Evolutionary conservation across 2,113 vertebrate species (phyloP).

Genomic region (Papio anubis): DNA sequence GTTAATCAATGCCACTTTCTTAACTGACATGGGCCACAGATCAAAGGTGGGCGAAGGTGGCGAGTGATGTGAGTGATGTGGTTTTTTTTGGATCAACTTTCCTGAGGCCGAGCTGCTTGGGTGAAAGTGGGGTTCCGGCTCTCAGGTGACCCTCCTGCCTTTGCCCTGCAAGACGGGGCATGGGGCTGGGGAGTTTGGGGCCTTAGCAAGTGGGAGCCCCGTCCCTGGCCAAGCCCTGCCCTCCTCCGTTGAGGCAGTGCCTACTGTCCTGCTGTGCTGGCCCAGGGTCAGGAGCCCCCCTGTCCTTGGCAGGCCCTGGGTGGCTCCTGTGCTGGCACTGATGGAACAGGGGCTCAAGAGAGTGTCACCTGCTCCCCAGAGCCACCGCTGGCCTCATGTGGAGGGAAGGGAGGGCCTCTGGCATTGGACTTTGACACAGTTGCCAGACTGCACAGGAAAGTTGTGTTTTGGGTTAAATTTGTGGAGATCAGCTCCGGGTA

Average conservation of each 20-base stretch:
- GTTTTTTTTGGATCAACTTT: background rate
- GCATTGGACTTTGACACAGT: background rate
- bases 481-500: background rate
- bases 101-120: background rate
- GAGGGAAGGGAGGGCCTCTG: background rate
- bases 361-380: background rate
- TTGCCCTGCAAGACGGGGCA: background rate
- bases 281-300: background rate
- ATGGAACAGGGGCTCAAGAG: too few relatives aligned
- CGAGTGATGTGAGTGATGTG: too few relatives aligned
- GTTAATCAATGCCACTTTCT: accelerated
- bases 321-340: background rate
- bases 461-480: too few relatives aligned
- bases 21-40: background rate
- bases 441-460: background rate
- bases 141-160: background rate
- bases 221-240: background rate
- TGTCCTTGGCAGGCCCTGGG: background rate
- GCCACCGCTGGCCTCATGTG: background rate
- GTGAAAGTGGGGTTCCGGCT: background rate
- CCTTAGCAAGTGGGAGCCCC: background rate
- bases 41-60: accelerated
- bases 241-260: background rate
- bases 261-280: too few relatives aligned
- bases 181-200: background rate